Base-by-base conservation (phyloP, 2,888 invertebrate species). In the Spodoptera littoralis region DNA sequence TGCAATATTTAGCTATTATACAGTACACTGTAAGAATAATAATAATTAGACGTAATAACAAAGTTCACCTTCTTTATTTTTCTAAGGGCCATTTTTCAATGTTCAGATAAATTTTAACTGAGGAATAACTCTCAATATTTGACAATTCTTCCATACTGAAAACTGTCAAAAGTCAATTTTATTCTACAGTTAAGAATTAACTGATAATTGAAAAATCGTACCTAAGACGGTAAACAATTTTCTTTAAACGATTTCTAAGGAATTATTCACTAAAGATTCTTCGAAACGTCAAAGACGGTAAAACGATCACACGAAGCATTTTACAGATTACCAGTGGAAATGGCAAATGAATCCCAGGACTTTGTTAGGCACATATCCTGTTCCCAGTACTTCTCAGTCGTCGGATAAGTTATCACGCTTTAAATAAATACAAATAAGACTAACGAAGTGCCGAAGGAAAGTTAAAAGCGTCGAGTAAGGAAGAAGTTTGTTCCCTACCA, bases 361-460 rank as follows among this genome's bases (percentile, higher is more conserved):
- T 84, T 81, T 77, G 74, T 74, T 78, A 81, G 81, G 79, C 84
- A 88, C 87, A 86, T 90, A 91, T 91, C 90, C 92, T 86, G 90
- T 90, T 88, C 83, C 89, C 90, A 87, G 86, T 91, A 88, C 83
- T 84, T 88, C 83, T 89, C 90, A 87, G 86, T 91, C 88, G 84
- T 84, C 84, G 86, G 84, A 81, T 87, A 91, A 93, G 90, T 92
- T 92, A 92, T 93, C 91, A 90, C 87, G 88, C 82, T 89, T 86
- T 90, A 91, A 93, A 93, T 92, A 93, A 92, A 93, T 88, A 92
- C 91, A 91, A 92, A 90, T 88, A 89, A 82, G 80, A 81, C 90
- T 93, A 94, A 94, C 91, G 92, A 93, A 91, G 91, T 92, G 93
- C 88, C 87, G 90, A 93, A 90, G 90, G 88, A 88, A 90, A 91